Percentiles rank a stretch among this genome's conserved stretches.
Evolutionary conservation across 2,797 vertebrate genomes (phyloP).

Genomic region (Acrossocheilus fasciatus): DNA sequence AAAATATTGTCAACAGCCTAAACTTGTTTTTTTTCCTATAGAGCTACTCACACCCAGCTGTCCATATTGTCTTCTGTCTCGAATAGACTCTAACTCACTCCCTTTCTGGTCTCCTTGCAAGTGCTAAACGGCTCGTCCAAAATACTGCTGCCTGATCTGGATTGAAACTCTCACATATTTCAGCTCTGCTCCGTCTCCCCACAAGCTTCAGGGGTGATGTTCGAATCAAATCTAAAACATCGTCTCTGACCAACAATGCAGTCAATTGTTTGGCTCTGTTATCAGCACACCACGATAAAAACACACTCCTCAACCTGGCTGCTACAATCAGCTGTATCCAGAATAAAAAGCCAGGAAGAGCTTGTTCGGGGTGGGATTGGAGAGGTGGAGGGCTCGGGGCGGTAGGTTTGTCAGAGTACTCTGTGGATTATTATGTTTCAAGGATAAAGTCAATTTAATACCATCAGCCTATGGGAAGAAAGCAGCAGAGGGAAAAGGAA

Average conservation of each 20-base stretch:
- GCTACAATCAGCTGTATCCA: constrained; percentile 47
- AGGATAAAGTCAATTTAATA: constrained; percentile 80
- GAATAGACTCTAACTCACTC: neutral
- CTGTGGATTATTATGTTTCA: constrained; percentile 75
- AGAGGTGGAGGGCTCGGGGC: constrained; percentile 26
- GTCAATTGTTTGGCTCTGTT: constrained; percentile 39
- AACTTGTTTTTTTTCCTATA: neutral
- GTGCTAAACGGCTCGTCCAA: constrained; percentile 11
- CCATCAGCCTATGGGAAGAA: constrained; percentile 76
- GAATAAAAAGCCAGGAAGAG: constrained; percentile 50
- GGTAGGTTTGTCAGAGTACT: constrained; percentile 68
- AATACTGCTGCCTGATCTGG: constrained; percentile 7
- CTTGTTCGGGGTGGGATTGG: constrained; percentile 22
- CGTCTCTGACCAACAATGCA: constrained; percentile 27
- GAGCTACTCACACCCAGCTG: neutral
- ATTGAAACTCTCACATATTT: constrained; percentile 16
- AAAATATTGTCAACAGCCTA: neutral
- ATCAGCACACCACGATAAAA: constrained; percentile 37
- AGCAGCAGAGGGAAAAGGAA: constrained; percentile 62
- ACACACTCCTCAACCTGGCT: constrained; percentile 32
- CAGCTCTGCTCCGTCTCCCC: constrained; percentile 13
- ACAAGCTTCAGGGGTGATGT: constrained; percentile 38
- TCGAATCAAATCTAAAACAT: constrained; percentile 33
- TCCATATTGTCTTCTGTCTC: neutral
- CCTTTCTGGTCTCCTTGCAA: neutral